These are phyloP conservation scores for Hylomyscus alleni DNA, from an alignment of 2,797 vertebrate genomes.

Conservation along the genomic window DNA sequence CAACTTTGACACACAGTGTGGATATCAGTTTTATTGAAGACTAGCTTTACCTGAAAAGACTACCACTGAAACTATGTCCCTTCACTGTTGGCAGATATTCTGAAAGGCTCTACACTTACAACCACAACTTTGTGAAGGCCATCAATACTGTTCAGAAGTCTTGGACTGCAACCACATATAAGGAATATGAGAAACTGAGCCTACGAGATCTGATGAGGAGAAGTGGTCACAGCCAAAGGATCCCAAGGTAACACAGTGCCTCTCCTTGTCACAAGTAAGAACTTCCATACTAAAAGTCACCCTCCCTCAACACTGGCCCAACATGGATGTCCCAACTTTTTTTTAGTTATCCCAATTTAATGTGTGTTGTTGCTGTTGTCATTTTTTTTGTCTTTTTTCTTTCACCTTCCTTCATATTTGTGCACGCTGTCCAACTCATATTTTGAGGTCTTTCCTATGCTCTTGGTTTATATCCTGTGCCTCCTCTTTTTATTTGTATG, in stretches of 20 bases:
- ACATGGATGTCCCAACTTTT: background rate
- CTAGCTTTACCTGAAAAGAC: background rate
- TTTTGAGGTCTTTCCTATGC: background rate
- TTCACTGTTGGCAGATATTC: conserved; percentile 88
- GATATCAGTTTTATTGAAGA: background rate
- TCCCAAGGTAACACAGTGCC: conserved; percentile 87
- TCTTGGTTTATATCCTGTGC: background rate
- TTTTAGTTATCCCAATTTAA: background rate
- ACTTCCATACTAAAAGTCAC: background rate
- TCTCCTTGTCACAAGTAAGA: background rate
- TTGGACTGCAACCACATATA: conserved; percentile 93
- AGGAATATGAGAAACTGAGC: conserved; percentile 91
- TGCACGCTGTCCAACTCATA: background rate
- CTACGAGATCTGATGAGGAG: conserved; percentile 91
- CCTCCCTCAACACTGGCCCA: background rate
- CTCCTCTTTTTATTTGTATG: background rate
- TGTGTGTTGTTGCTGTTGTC: background rate
- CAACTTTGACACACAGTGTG: background rate
- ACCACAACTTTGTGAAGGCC: conserved; percentile 90
- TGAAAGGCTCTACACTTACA: conserved; percentile 89
- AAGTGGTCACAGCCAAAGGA: conserved; percentile 90
- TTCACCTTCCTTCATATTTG: background rate
- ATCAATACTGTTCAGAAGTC: conserved; percentile 94
- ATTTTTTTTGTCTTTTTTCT: background rate
- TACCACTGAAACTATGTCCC: background rate